phyloP scores from a whole-genome alignment of 2,113 vertebrate species.

The Pholis gunnellus region DNA sequence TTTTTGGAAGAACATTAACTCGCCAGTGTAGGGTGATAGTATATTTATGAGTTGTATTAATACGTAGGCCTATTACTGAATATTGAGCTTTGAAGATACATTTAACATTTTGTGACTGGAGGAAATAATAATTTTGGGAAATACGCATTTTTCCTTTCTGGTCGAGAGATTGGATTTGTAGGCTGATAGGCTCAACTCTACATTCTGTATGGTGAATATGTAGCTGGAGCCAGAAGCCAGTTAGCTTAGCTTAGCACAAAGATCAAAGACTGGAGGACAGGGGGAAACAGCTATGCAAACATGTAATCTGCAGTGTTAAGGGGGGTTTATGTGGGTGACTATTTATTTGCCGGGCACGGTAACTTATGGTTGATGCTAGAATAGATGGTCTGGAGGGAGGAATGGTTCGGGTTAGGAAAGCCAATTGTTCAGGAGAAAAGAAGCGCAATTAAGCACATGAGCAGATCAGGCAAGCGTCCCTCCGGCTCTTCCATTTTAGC shows the following conservation, averaged over 20 bases:
- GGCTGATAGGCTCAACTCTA: no score
- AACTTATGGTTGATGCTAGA: no score
- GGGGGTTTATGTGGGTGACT: neutral
- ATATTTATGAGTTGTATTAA: conserved; percentile 37
- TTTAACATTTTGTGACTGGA: neutral
- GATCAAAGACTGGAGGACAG: neutral
- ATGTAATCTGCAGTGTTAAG: neutral
- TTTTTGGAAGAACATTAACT: conserved; percentile 37
- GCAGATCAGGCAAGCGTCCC: no score
- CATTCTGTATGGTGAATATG: neutral
- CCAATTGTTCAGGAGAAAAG: no score
- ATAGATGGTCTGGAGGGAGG: no score
- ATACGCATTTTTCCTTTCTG: neutral
- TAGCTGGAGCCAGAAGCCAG: neutral
- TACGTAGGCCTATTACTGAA: conserved; percentile 12
- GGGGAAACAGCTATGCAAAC: neutral
- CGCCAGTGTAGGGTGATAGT: neutral
- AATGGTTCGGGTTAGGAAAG: no score
- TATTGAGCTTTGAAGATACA: conserved; percentile 9
- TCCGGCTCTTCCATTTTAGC: no score
- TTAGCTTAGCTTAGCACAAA: conserved; percentile 5
- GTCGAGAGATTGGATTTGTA: neutral
- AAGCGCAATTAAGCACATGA: no score
- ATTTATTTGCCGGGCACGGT: neutral
- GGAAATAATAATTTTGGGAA: neutral